Conservation (phyloP, 2,113 vertebrate genomes). For the Dermatemys mawii region DNA sequence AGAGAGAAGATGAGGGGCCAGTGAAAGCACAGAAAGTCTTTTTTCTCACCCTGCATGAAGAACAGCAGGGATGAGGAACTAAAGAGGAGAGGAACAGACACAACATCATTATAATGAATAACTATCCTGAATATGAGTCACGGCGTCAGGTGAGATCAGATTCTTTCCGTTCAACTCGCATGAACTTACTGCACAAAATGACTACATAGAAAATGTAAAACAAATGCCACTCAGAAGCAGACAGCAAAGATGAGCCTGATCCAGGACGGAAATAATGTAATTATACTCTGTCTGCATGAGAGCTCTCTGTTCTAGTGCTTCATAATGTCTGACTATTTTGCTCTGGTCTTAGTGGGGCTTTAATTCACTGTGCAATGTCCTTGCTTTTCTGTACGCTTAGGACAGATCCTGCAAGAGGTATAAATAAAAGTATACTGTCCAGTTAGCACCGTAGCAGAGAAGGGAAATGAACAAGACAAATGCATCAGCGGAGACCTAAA, state of each 20-base stretch:
- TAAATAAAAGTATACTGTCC: not conserved
- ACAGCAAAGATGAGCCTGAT: not conserved
- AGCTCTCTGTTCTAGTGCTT: not conserved
- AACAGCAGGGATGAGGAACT: not conserved
- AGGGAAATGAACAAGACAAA: not conserved
- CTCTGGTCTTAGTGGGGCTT: not conserved
- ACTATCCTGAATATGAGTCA: not conserved
- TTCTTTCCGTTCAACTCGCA: not conserved
- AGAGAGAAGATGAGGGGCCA: not conserved
- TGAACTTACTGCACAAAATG: not conserved
- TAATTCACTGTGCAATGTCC: not conserved
- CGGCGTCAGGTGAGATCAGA: not conserved
- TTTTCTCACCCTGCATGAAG: not conserved
- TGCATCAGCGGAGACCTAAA: not conserved
- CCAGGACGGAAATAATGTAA: not conserved
- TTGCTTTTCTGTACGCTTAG: not conserved
- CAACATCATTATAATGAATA: constrained; percentile 22
- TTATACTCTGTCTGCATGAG: not conserved
- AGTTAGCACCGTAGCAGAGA: not conserved
- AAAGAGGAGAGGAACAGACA: not conserved
- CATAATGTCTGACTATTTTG: not conserved
- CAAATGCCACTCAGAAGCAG: not conserved
- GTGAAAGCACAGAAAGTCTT: not conserved
- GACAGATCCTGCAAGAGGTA: not conserved
- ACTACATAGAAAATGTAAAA: constrained; percentile 7